A percentile compares a stretch with the other conserved stretches of the same genome.
Conservation (phyloP, 2,797 vertebrate genomes). For the Graptemys geographica region DNA sequence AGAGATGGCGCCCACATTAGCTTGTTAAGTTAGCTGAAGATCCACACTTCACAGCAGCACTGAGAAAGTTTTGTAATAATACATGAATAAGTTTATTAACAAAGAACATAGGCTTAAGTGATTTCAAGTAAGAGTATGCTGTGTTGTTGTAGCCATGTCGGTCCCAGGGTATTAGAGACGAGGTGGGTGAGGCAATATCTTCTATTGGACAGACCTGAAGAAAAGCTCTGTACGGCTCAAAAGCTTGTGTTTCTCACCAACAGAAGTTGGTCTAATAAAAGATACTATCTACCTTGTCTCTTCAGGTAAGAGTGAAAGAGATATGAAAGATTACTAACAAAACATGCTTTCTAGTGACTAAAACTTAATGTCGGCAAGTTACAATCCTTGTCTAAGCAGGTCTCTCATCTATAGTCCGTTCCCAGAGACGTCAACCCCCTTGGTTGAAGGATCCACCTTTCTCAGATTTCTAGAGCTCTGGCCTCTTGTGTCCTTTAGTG, state of each 20-base stretch:
- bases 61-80: too few relatives aligned
- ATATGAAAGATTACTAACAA: not conserved
- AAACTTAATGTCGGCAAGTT: not conserved
- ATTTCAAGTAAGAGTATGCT: not conserved
- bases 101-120: not conserved
- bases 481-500: not conserved
- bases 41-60: too few relatives aligned
- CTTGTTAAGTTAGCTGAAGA: too few relatives aligned
- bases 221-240: not conserved
- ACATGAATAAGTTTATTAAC: too few relatives aligned
- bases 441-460: not conserved
- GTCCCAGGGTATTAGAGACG: not conserved
- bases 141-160: not conserved
- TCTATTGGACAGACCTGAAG: not conserved
- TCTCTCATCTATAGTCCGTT: not conserved
- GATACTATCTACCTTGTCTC: not conserved
- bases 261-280: not conserved
- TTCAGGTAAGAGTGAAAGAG: not conserved
- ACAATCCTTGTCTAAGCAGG: not conserved
- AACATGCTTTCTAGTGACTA: not conserved
- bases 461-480: not conserved
- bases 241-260: not conserved
- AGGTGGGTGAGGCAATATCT: not conserved
- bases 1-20: too few relatives aligned
- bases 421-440: not conserved